Percentiles rank a stretch among this genome's conserved stretches.
Evolutionary conservation across 2,888 invertebrate genomes (phyloP).

Genomic region (Brachyptera risi): DNA sequence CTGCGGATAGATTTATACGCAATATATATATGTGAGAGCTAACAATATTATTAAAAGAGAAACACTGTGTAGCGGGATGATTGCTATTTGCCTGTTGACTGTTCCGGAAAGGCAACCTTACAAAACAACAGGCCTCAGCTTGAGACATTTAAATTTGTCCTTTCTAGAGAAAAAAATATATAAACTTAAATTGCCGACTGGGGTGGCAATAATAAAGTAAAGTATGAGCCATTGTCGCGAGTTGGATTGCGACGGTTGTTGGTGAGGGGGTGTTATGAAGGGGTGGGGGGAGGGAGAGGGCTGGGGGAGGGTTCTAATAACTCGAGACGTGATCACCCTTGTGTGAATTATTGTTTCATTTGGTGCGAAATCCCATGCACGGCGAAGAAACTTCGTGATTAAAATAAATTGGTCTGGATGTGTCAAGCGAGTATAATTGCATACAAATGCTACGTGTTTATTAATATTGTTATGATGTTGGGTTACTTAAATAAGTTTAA

Average conservation of each 20-base stretch:
- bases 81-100: constrained; percentile 1
- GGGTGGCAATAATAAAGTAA: neutral
- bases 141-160: constrained; percentile 16
- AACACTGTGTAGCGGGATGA: no score
- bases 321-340: constrained; percentile 4
- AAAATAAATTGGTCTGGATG: constrained; percentile 13
- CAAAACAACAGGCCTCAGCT: constrained; percentile 1
- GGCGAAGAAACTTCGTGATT: constrained; percentile 18
- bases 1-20: no score
- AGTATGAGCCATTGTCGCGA: neutral
- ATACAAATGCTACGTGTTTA: no score
- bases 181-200: constrained; percentile 13
- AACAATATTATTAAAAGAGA: no score
- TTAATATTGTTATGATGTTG: no score
- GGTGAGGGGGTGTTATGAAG: no score
- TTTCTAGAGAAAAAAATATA: constrained; percentile 2
- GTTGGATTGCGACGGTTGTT: neutral
- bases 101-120: constrained; percentile 15
- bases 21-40: no score
- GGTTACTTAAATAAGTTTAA: no score
- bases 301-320: constrained; percentile 10
- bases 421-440: constrained; percentile 1
- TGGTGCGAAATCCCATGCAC: constrained; percentile 10
- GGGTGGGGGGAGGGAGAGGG: neutral
- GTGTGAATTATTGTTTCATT: constrained; percentile 20